These are phyloP conservation scores for Macrostomum lignano DNA, from an alignment of 1,140 invertebrate species.

Conservation along the genomic window DNA sequence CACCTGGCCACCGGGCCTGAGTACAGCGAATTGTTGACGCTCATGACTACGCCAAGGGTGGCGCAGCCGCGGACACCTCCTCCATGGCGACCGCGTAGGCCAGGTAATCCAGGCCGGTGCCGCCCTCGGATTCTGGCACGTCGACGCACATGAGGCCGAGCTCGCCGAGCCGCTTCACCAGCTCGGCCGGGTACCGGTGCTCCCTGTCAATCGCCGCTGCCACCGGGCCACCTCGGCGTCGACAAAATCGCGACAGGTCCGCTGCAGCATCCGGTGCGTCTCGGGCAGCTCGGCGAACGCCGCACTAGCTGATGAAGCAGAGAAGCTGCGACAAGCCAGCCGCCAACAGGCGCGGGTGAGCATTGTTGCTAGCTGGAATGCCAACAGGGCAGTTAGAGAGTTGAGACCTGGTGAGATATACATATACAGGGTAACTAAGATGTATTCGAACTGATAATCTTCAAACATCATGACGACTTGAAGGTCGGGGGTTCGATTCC, in stretches of 20 bases:
- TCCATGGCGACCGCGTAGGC: conserved; percentile 76
- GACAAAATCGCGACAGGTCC: conserved; percentile 63
- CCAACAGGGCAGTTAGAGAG: no score
- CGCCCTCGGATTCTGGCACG: conserved; percentile 51
- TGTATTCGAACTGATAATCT: no score
- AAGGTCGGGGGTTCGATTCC: no score
- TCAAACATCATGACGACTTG: no score
- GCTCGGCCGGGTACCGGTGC: conserved; percentile 49
- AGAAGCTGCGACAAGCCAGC: no score
- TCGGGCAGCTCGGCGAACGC: conserved; percentile 46
- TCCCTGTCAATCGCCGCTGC: conserved; percentile 53
- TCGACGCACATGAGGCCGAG: conserved; percentile 56
- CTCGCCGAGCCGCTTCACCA: conserved; percentile 58
- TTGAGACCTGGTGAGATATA: no score
- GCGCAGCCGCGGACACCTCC: conserved; percentile 41
- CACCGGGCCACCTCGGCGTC: conserved; percentile 58
- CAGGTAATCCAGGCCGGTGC: conserved; percentile 57
- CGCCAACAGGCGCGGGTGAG: no score
- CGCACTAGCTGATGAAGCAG: no score
- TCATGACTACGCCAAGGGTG: conserved; percentile 20
- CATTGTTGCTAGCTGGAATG: no score
- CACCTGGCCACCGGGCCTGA: conserved; percentile 48
- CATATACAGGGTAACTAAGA: no score
- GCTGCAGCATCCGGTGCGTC: conserved; percentile 61
- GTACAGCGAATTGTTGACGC: conserved; percentile 34